Evolutionary conservation across 2,888 invertebrate species (phyloP).

Genomic region (Athalia cordata): DNA sequence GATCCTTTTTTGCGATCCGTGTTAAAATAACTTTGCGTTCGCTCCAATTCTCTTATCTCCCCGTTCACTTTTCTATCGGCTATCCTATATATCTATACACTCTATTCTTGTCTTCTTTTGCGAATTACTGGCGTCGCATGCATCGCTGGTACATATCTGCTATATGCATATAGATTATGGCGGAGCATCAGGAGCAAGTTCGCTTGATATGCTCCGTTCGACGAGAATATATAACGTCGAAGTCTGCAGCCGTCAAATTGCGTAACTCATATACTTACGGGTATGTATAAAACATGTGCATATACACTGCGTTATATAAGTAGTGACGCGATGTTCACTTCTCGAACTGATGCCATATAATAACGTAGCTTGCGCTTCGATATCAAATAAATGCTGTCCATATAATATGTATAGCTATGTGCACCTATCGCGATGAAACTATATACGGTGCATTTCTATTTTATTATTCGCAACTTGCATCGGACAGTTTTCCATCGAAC

Average conservation of each 20-base stretch:
- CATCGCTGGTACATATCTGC: background rate
- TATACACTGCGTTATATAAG: too few species aligned
- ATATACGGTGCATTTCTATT: constrained; percentile 5
- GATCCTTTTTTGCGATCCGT: background rate
- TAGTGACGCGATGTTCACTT: constrained; percentile 1
- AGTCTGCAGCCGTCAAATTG: constrained; percentile 29
- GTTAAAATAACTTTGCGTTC: constrained; percentile 7
- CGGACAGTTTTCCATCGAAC: constrained; percentile 24
- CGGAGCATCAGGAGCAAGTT: background rate
- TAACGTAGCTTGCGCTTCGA: background rate
- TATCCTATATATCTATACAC: too few species aligned
- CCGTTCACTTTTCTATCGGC: too few species aligned
- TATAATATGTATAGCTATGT: too few species aligned
- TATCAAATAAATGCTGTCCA: constrained; percentile 27
- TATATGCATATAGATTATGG: background rate
- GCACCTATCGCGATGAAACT: background rate
- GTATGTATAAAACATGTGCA: background rate
- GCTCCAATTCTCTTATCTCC: background rate
- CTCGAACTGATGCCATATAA: background rate
- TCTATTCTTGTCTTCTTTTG: background rate
- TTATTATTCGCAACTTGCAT: constrained; percentile 24
- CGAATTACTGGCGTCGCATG: background rate
- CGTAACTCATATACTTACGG: constrained; percentile 11
- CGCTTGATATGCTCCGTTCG: background rate
- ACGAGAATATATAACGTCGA: constrained; percentile 2